Conservation (phyloP, 2,113 vertebrate species). For the Salvelinus namaycush region DNA sequence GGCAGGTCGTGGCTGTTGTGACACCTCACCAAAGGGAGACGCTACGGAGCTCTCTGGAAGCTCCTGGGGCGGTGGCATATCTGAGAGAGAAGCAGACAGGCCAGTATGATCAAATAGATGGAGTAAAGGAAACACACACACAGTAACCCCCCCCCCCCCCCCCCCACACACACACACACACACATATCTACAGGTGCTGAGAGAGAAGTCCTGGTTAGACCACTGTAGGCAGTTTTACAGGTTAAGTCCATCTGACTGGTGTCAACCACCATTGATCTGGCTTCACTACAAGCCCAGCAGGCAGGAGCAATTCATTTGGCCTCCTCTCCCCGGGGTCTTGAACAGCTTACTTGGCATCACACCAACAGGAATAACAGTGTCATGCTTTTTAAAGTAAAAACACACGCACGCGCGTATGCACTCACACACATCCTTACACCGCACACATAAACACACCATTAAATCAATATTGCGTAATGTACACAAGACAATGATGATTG, state of each 20-base stretch:
- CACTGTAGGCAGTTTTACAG: neutral
- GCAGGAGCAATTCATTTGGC: conserved; percentile 11
- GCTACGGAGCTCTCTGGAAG: conserved; percentile 13
- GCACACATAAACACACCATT: too few relatives aligned
- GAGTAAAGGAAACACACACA: neutral
- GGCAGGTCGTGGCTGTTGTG: neutral
- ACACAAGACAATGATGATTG: neutral
- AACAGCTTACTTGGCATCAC: neutral
- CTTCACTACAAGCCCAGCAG: conserved; percentile 10
- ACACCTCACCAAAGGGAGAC: conserved; percentile 16
- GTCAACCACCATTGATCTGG: conserved; percentile 34
- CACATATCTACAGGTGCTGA: neutral
- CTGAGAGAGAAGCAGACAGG: conserved; percentile 25
- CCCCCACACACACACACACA: too few relatives aligned
- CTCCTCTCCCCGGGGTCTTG: neutral
- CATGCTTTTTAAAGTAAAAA: too few relatives aligned
- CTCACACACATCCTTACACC: too few relatives aligned
- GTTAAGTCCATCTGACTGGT: conserved; percentile 21
- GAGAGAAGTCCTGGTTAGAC: neutral
- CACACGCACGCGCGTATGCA: too few relatives aligned
- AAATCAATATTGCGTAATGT: neutral
- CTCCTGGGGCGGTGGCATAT: conserved; percentile 10
- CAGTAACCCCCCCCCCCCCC: too few relatives aligned
- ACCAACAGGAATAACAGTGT: too few relatives aligned
- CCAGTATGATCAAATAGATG: neutral